A percentile compares a stretch with the other conserved stretches of the same genome.
Evolutionary conservation across 2,888 invertebrate genomes (phyloP).

Genomic region (Chironomus riparius): DNA sequence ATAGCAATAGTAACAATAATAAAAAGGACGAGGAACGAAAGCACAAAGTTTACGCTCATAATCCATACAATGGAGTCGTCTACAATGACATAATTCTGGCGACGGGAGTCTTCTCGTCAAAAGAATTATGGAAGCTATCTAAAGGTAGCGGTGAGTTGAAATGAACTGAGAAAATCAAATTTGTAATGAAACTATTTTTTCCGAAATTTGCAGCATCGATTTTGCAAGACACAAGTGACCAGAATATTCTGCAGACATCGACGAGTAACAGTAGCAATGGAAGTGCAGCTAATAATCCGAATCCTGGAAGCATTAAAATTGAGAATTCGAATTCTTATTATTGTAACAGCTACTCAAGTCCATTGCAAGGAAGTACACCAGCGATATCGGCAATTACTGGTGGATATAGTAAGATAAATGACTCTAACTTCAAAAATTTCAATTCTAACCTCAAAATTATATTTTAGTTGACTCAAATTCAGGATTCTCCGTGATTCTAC

Average conservation of each 20-base stretch:
- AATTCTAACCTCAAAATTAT: no score
- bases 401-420: conserved; percentile 53
- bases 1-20: conserved; percentile 39
- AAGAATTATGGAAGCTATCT: conserved; percentile 97
- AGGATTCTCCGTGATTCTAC: conserved; percentile 38
- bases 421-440: conserved; percentile 3
- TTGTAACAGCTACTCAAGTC: conserved; percentile 60
- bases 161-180: not conserved
- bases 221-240: conserved; percentile 75
- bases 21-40: conserved; percentile 68
- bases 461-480: conserved; percentile 17
- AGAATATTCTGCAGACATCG: not conserved
- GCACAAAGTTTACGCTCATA: conserved; percentile 78
- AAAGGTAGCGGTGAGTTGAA: conserved; percentile 55
- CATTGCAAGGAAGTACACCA: conserved; percentile 52
- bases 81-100: conserved; percentile 99
- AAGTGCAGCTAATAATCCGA: conserved; percentile 29
- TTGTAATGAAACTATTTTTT: not conserved
- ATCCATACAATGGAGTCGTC: conserved; percentile 96
- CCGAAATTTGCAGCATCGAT: conserved; percentile 70
- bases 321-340: conserved; percentile 69
- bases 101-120: conserved; percentile 98
- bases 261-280: conserved; percentile 3
- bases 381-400: conserved; percentile 34
- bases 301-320: conserved; percentile 66